These are phyloP conservation scores for Pseudolycoriella hygida DNA, from an alignment of 2,888 invertebrate species.

Conservation along the genomic window DNA sequence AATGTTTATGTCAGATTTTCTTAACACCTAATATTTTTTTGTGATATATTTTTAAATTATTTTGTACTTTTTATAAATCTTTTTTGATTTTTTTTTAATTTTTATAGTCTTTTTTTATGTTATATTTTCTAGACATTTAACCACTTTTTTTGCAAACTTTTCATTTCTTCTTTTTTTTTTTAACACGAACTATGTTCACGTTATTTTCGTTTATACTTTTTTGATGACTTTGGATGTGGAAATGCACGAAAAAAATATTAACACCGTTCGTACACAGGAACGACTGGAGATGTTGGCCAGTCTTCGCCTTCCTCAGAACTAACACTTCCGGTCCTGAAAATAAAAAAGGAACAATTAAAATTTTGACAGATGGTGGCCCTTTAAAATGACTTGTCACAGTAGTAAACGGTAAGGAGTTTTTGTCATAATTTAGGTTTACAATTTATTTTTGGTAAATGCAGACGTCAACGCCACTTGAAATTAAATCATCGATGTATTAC, in stretches of 20 bases:
- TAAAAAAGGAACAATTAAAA: conserved; percentile 5
- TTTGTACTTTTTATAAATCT: not conserved
- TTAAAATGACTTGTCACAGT: no score
- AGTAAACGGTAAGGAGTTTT: not conserved
- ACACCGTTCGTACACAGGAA: conserved; percentile 36
- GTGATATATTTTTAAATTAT: conserved; percentile 1
- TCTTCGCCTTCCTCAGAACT: conserved; percentile 37
- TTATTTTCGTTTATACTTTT: not conserved
- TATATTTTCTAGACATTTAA: not conserved
- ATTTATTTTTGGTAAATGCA: not conserved
- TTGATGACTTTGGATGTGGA: not conserved
- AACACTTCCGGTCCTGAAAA: conserved; percentile 40
- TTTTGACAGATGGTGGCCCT: not conserved
- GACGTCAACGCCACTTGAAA: no score
- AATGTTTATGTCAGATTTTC: not conserved
- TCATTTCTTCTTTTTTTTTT: not conserved
- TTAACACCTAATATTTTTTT: not conserved
- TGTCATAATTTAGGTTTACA: no score
- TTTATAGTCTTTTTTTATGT: not conserved
- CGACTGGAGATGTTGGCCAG: conserved; percentile 44
- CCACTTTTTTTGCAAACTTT: not conserved
- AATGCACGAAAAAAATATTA: conserved; percentile 13
- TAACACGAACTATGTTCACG: not conserved
- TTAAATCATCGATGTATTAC: no score
- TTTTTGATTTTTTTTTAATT: not conserved